Conservation (phyloP, 2,113 vertebrate genomes). For the Phrynosoma blainvillii region DNA sequence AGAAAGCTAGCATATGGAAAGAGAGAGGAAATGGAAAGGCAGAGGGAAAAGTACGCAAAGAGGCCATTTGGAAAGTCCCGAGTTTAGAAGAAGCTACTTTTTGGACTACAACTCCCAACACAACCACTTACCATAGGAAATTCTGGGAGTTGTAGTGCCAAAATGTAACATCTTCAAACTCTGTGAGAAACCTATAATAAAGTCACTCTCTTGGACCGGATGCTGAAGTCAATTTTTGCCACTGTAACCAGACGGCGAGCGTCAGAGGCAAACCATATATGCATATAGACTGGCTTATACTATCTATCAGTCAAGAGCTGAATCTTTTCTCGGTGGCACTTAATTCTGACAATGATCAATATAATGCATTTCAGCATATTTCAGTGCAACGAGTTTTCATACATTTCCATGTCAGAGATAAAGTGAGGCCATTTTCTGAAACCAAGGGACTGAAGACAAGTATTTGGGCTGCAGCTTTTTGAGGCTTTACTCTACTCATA, state of each 20-base stretch:
- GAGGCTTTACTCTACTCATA: background rate
- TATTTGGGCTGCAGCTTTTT: background rate
- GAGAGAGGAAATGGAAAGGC: too few species aligned
- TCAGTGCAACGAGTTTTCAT: background rate
- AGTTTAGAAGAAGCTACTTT: too few species aligned
- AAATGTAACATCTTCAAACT: too few species aligned
- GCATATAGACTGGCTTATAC: background rate
- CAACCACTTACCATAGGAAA: too few species aligned
- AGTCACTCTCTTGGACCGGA: background rate
- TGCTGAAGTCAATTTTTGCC: background rate
- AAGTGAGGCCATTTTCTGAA: background rate
- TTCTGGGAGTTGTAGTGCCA: too few species aligned
- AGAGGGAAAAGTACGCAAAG: too few species aligned
- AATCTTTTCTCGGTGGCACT: background rate
- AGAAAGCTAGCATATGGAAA: too few species aligned
- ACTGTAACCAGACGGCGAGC: background rate
- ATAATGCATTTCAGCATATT: conserved; percentile 17
- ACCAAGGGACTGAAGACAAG: background rate
- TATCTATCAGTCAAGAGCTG: background rate
- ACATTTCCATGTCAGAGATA: conserved; percentile 10
- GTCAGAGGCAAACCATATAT: background rate
- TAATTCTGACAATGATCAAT: conserved; percentile 6
- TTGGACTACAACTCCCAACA: too few species aligned
- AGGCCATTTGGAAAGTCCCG: too few species aligned
- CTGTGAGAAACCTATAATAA: background rate